Evolutionary conservation across 2,113 vertebrate species (phyloP), one percentile per base, ranked within the genome.

Genomic region (Struthio camelus): DNA sequence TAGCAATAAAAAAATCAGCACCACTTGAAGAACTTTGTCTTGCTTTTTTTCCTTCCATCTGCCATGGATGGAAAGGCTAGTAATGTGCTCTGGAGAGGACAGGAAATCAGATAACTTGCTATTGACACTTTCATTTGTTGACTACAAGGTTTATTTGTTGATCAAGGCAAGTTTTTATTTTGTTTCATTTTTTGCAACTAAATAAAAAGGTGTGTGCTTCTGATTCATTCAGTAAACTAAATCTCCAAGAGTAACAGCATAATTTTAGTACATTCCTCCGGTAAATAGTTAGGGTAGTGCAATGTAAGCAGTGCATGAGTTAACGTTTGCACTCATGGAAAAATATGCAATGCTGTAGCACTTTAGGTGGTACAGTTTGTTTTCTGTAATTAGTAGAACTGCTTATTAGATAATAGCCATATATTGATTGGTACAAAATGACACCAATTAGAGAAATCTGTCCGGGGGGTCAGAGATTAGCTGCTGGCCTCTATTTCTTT

Each of bases 281-380:
- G 95, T 87, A 97, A 96, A 94, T 92, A 83, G 96, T 97, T 97
- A 97, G 90, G 85, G 70, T 75, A 93, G 58, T 77, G 70, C 91
- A 95, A 96, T 38, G 44, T 65, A 96, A 95, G 94, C 82, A 54
- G 73, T 91, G 91, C 92, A 97, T 96, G 94, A 97, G 96, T 61
- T 97, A 94, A 89, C 95, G 86, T 97, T 97, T 97, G 79, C 93
- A 81, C 59, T 97, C 83, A 40, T 94, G 96, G n/a, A n/a, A n/a
- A n/a, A 97, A 94, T 97, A 97, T 97, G 97, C 95, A 96, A 89
- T 72, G 14, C 8, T 80, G 61, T 13, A 32, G 23, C 69, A 80
- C 76, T 97, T 97, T 95, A 80, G 78, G 51, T 90, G 64, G 54
- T 75, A 65, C 40, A 67, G 76, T 71, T 80, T 93, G 48, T 95